Base-by-base conservation (phyloP, 2,888 invertebrate species). In the Aphidoletes aphidimyza region DNA sequence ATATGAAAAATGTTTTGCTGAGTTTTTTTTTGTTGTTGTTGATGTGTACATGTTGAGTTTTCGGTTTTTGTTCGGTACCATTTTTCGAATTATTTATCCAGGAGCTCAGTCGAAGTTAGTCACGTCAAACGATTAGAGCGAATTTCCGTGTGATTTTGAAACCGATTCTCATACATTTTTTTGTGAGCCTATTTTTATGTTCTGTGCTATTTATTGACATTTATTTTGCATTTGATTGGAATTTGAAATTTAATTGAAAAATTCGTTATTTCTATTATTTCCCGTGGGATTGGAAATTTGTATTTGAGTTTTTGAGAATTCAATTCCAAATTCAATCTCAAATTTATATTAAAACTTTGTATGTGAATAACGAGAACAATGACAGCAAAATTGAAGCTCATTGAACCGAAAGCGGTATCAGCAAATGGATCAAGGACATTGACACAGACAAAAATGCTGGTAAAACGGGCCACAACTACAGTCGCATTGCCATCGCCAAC, bases 71-170 rank as follows among this genome's bases (percentile, higher is more conserved):
- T 69, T 30, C 69, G 69, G 69, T 69, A 69, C 30, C 69, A 69
- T 69, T 30, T 69, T 69, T 69, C 11, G 69, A 69, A 69, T 69
- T 69, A 30, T 69, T 69, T 69, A 30, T n/a, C 69, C 69, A 26
- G 69, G 69, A 69, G 69, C 14, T 69, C 69, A 69, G 69, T 69
- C 69, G 69, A 30, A 69, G 69, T 30, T 14, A 69, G 69, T 69
- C 69, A 69, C 69, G 69, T 69, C 8, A 69, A 69, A 69, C 69
- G 69, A 69, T 69, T 69, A 69, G 69, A 69, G 69, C 69, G 14
- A 42, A 69, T 69, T 69, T 69, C 69, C 69, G 69, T n/a, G 34
- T 14, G 9, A 17, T 69, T 69, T 42, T 42, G 8, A 6, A 14
- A 9, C 42, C 6, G 6, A 42, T 14, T 42, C 8, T 14, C 42